Evolutionary conservation across 1,140 invertebrate species (phyloP).

Genomic region (Zaprionus africanus): DNA sequence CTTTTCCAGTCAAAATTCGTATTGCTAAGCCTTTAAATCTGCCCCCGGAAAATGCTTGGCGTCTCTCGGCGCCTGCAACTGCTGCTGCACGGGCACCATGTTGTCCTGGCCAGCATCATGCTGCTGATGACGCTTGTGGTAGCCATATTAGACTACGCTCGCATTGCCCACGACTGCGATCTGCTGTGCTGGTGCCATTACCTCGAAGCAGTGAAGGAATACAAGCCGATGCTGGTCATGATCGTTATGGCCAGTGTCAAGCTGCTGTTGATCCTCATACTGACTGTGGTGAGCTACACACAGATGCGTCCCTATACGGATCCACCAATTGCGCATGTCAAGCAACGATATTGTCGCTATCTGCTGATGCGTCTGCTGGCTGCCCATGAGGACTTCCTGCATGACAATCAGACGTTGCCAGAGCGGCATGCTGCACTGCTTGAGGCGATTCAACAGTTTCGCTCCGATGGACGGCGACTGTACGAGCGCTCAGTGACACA

Average conservation of each 20-base stretch:
- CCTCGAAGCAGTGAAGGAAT: neutral
- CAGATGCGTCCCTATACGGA: neutral
- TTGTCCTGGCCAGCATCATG: constrained; percentile 10
- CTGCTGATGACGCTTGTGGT: constrained; percentile 12
- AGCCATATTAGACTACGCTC: constrained; percentile 33
- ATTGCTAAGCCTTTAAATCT: neutral
- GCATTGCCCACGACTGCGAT: constrained; percentile 26
- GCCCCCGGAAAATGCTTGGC: constrained; percentile 16
- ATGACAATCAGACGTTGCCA: neutral
- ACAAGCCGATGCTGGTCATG: constrained; percentile 36
- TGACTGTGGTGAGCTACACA: constrained; percentile 33
- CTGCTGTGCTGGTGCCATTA: constrained; percentile 44
- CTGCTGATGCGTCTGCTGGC: constrained; percentile 58
- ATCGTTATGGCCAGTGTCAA: constrained; percentile 33
- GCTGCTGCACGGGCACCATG: constrained; percentile 23
- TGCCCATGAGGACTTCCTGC: constrained; percentile 37
- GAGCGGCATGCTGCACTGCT: constrained; percentile 16
- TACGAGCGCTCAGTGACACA: constrained; percentile 48
- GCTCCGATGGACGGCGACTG: constrained; percentile 46
- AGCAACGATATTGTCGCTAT: constrained; percentile 53
- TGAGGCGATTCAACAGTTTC: constrained; percentile 43
- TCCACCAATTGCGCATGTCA: constrained; percentile 25
- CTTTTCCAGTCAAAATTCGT: constrained; percentile 29
- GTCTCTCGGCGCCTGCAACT: neutral
- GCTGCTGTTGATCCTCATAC: constrained; percentile 32